These are phyloP conservation scores for Dorcus hopei DNA, from an alignment of 2,888 invertebrate species.

Conservation along the genomic window DNA sequence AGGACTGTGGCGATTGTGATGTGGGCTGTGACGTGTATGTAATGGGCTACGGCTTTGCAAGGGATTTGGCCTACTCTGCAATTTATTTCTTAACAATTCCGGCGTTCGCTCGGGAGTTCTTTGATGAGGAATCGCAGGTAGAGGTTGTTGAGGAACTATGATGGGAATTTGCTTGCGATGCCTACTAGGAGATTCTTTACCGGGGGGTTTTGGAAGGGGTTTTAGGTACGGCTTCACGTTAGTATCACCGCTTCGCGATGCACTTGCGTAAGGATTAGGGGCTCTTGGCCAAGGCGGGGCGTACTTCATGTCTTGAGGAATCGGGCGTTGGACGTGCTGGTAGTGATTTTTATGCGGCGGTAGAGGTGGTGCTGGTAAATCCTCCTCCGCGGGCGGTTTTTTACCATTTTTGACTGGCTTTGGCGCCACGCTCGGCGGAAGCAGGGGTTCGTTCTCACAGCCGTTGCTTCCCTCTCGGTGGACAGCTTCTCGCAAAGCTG, in stretches of 20 bases:
- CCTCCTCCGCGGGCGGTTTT: slow-evolving; percentile 49
- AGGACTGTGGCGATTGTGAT: slow-evolving; percentile 47
- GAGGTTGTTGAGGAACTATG: slow-evolving; percentile 36
- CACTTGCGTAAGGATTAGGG: slow-evolving; percentile 45
- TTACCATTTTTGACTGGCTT: slow-evolving; percentile 43
- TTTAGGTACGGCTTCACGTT: slow-evolving; percentile 54
- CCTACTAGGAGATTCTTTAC: slow-evolving; percentile 47
- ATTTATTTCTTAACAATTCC: slow-evolving; percentile 40
- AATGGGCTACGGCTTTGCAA: slow-evolving; percentile 38
- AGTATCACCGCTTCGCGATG: slow-evolving; percentile 33
- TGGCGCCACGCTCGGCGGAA: slow-evolving; percentile 36
- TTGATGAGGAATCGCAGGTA: slow-evolving; percentile 31
- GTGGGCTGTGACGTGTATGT: slow-evolving; percentile 40
- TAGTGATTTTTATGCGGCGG: slow-evolving; percentile 54
- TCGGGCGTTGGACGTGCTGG: slow-evolving; percentile 23
- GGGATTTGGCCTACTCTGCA: slow-evolving; percentile 41
- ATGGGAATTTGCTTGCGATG: slow-evolving; percentile 33
- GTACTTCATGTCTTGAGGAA: slow-evolving; percentile 44
- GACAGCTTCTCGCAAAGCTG: slow-evolving; percentile 55
- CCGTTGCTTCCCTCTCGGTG: slow-evolving; percentile 49
- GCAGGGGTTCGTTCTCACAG: slow-evolving; percentile 61
- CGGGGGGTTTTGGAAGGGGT: slow-evolving; percentile 58
- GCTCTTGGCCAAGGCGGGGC: slow-evolving; percentile 65
- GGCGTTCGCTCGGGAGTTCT: slow-evolving; percentile 38
- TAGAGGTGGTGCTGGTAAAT: slow-evolving; percentile 59